A percentile compares a stretch with the other conserved stretches of the same genome.
Conservation (phyloP, 1,140 invertebrate genomes). For the Diachasmimorpha longicaudata region DNA sequence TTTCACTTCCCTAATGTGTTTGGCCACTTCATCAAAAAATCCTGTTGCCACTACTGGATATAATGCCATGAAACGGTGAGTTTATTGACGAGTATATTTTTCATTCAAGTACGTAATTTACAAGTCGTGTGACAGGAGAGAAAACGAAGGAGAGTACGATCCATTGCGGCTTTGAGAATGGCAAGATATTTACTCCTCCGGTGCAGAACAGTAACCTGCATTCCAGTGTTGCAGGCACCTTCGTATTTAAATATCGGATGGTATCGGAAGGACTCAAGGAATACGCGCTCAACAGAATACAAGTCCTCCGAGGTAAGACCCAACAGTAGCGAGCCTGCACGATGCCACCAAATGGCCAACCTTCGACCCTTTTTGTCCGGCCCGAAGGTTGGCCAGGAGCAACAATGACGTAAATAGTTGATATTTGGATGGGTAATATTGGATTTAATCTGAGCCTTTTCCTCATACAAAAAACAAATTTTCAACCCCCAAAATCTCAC, state of each 20-base stretch:
- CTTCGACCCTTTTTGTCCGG: not conserved
- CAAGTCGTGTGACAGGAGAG: not conserved
- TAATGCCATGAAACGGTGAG: no score
- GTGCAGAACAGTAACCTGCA: not conserved
- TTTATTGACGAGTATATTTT: no score
- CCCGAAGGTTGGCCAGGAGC: not conserved
- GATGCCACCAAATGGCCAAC: not conserved
- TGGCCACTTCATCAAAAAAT: no score
- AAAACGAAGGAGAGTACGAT: not conserved
- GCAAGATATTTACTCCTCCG: no score
- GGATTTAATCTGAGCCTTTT: no score
- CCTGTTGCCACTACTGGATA: no score
- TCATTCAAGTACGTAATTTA: not conserved
- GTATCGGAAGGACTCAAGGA: not conserved
- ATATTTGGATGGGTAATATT: no score
- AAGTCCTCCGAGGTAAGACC: not conserved
- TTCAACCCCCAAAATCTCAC: no score
- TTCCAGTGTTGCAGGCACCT: not conserved
- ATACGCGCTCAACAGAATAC: not conserved
- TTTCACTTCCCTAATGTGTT: no score
- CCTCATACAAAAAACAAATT: no score
- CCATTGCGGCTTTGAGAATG: no score
- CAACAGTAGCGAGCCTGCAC: not conserved
- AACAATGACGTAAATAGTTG: not conserved
- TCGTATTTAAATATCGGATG: conserved; percentile 1